Evolutionary conservation across 2,113 vertebrate species (phyloP), one percentile per base, ranked within the genome.

Genomic region (Clarias magur): DNA sequence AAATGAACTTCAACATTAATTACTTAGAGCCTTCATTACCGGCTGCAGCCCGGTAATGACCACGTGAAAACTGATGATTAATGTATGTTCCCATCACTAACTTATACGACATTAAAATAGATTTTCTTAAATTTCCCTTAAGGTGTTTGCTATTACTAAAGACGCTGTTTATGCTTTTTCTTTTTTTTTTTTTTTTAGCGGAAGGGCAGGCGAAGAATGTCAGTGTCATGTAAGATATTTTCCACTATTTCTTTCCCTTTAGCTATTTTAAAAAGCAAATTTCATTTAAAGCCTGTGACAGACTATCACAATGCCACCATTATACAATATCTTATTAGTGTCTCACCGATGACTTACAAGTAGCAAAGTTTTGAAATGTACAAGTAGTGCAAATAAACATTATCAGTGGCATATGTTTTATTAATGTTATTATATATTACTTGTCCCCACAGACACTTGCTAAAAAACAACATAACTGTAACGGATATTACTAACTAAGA

Each of bases 21-120:
- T 97, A 96, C 94, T 83, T 67, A 83, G 23, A 67, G 96, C 93
- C 96, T 95, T 96, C 96, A 95, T 97, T 97, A 97, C 97, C 10
- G 94, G 96, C 95, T 96, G 93, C 93, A 96, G 57, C 23, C 96
- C 97, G 96, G 97, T 97, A 95, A 97, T 94, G 94, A 92, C 95
- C 96, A 96, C 96, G 94, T 92, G 92, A 93, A 93, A 93, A 93
- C 96, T 97, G 95, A 95, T 95, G 94, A 91, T 92, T 91, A 95
- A 94, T 96, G 96, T 93, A 94, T 90, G 93, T 92, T 94, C 93
- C 90, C 95, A 94, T 95, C 91, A 79, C 83, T 84, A n/a, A 89
- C 15, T 8, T 34, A 54, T 25, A 27, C 8, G 75, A 27, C 9
- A 17, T 78, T 56, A 16, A 56, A 27, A 48, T 54, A 53, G 75